phyloP scores from a whole-genome alignment of 2,113 vertebrate species.

The Heloderma charlesbogerti region DNA sequence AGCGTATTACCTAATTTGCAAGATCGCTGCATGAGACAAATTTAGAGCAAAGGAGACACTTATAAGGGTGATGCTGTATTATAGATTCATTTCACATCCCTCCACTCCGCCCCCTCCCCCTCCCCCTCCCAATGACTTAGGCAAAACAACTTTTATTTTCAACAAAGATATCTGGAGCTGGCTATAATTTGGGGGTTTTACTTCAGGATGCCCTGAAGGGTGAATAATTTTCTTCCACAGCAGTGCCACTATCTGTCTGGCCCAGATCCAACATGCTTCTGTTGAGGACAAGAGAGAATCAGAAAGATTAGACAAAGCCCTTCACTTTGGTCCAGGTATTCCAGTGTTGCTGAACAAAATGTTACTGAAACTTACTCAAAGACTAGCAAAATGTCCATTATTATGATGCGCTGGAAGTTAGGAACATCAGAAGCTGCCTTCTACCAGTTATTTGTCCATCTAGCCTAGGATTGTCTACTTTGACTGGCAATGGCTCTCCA shows the following conservation, averaged over 20 bases:
- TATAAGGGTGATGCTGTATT: background rate
- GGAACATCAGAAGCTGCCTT: background rate
- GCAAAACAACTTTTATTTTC: background rate
- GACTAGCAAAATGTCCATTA: background rate
- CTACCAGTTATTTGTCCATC: background rate
- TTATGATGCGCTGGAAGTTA: background rate
- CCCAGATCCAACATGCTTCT: background rate
- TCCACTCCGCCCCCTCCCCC: too few species aligned
- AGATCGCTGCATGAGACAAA: background rate
- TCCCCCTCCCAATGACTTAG: background rate
- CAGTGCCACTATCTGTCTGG: too few species aligned
- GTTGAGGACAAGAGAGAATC: background rate
- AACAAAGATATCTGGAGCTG: background rate
- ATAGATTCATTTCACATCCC: background rate
- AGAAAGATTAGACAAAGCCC: background rate
- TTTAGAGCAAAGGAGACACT: background rate
- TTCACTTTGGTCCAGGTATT: background rate
- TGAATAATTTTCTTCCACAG: background rate
- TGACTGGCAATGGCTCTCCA: too few species aligned
- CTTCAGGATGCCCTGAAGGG: too few species aligned
- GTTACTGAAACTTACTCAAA: background rate
- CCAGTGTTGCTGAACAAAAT: background rate
- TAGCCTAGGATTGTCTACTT: background rate
- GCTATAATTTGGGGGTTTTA: background rate
- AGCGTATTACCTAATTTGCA: background rate